Evolutionary conservation across 2,113 vertebrate genomes (phyloP).

Genomic region (Suncus etruscus): DNA sequence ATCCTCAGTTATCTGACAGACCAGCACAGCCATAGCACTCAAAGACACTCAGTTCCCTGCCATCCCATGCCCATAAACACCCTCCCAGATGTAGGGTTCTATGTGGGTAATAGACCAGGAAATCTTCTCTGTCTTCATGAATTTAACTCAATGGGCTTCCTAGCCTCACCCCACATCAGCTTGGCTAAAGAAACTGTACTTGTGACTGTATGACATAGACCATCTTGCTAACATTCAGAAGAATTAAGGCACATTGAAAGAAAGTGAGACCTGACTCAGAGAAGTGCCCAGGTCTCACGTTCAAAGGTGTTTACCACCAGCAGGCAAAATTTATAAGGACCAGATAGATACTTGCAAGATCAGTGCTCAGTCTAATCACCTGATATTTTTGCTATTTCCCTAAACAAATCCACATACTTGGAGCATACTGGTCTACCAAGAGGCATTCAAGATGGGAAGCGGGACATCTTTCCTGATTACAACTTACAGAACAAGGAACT

Average conservation of each 20-base stretch:
- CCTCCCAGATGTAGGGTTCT: background rate
- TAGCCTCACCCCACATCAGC: background rate
- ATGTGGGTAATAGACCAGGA: background rate
- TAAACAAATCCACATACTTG: background rate
- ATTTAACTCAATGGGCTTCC: background rate
- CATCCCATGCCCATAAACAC: background rate
- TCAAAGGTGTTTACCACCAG: background rate
- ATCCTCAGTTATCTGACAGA: background rate
- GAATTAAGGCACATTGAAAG: constrained; percentile 55
- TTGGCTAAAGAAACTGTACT: background rate
- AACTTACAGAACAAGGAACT: background rate
- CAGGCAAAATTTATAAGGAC: background rate
- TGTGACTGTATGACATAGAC: background rate
- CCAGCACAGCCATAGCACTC: background rate
- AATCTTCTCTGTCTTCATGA: background rate
- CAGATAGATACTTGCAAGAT: background rate
- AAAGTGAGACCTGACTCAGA: background rate
- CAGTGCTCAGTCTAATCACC: background rate
- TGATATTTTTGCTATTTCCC: constrained; percentile 12
- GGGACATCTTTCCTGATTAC: background rate
- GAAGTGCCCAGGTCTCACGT: background rate
- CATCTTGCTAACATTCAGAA: background rate
- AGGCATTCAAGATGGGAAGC: background rate
- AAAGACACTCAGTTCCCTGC: background rate
- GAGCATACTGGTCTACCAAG: background rate